phyloP scores from a whole-genome alignment of 2,888 invertebrate species.

The Scaptodrosophila latifasciaeformis region DNA sequence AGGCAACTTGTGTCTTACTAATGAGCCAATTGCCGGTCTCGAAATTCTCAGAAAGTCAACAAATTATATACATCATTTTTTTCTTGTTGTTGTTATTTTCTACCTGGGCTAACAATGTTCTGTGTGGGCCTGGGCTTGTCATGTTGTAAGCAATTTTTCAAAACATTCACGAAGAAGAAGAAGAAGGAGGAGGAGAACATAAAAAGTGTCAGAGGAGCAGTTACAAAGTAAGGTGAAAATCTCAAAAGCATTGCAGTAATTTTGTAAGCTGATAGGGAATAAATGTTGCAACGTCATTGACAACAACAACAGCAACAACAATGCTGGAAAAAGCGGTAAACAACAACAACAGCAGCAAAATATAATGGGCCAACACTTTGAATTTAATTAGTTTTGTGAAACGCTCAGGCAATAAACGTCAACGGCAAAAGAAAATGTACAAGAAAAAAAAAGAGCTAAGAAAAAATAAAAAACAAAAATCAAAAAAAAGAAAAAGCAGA shows the following conservation, averaged over 20 bases:
- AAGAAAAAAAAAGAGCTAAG: too few relatives aligned
- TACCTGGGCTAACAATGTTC: too few relatives aligned
- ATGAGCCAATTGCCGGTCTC: background rate
- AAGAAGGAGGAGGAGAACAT: too few relatives aligned
- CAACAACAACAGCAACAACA: background rate
- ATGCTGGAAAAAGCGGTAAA: background rate
- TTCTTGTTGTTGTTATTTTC: background rate
- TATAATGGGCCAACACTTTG: background rate
- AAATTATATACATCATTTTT: too few relatives aligned
- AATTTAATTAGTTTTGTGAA: constrained; percentile 13
- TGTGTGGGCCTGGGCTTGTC: too few relatives aligned
- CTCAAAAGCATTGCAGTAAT: background rate
- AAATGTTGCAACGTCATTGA: constrained; percentile 5
- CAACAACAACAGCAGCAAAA: constrained; percentile 2
- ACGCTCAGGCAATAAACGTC: background rate
- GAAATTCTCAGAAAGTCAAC: too few relatives aligned
- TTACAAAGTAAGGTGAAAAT: too few relatives aligned
- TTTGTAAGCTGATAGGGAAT: constrained; percentile 10
- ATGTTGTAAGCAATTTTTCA: too few relatives aligned
- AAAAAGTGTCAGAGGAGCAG: too few relatives aligned
- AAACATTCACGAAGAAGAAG: too few relatives aligned
- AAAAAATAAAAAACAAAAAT: background rate
- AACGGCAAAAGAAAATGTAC: too few relatives aligned
- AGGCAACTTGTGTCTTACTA: background rate
- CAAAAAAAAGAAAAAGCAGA: background rate